Percentiles rank a stretch among this genome's conserved stretches.
Conservation (phyloP, 2,113 vertebrate genomes). For the Poeciliopsis prolifica region DNA sequence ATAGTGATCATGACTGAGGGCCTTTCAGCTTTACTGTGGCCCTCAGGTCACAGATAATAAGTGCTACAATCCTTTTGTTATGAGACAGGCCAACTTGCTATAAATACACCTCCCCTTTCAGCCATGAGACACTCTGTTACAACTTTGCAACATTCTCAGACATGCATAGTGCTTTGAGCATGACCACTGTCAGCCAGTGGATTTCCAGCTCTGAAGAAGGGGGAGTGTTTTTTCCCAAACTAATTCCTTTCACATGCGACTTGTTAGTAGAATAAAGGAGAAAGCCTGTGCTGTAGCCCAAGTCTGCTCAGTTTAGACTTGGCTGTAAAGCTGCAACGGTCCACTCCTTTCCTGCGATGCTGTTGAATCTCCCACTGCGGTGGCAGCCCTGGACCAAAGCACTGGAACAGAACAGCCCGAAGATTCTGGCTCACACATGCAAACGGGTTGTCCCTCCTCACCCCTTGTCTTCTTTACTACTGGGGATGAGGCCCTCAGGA, state of each 20-base stretch:
- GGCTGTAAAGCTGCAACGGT: neutral
- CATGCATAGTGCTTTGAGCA: neutral
- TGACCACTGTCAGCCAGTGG: neutral
- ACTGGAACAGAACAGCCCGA: neutral
- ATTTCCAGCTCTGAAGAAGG: neutral
- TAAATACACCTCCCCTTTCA: neutral
- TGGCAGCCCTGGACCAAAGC: slow-evolving; percentile 1
- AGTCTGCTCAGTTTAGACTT: slow-evolving; percentile 5
- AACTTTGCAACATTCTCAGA: neutral
- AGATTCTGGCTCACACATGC: slow-evolving; percentile 42
- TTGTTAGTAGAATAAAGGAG: slow-evolving; percentile 51
- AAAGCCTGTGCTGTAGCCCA: slow-evolving; percentile 24
- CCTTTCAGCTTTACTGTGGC: neutral
- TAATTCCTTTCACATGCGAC: slow-evolving; percentile 79
- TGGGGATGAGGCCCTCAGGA: slow-evolving; percentile 40
- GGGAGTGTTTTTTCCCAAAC: neutral
- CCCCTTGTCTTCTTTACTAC: slow-evolving; percentile 20
- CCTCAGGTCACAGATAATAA: neutral
- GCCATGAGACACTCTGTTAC: neutral
- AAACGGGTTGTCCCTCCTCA: slow-evolving; percentile 19
- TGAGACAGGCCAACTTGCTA: neutral
- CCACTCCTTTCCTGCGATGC: slow-evolving; percentile 19
- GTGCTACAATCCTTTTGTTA: neutral
- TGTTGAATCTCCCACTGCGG: slow-evolving; percentile 51
- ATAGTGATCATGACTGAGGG: neutral